Evolutionary conservation across 2,888 invertebrate genomes (phyloP).

Genomic region (Sylvicola fuscatus): DNA sequence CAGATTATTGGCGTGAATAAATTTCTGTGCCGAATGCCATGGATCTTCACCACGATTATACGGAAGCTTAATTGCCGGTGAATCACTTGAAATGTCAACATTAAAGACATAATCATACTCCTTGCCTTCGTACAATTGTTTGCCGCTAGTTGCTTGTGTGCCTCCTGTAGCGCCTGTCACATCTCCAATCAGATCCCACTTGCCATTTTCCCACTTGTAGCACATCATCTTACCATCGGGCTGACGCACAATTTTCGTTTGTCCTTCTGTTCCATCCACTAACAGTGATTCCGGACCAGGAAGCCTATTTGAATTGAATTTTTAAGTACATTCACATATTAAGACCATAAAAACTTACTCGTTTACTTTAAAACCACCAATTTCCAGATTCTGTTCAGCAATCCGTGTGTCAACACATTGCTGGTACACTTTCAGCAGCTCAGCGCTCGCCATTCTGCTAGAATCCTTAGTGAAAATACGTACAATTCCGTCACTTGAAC

Average conservation of each 20-base stretch:
- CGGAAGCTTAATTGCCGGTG: conserved; percentile 73
- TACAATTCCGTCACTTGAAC: conserved; percentile 69
- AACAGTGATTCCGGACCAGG: conserved; percentile 60
- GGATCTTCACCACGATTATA: conserved; percentile 84
- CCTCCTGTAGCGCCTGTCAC: conserved; percentile 61
- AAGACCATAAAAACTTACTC: conserved; percentile 34
- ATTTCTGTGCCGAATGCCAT: conserved; percentile 76
- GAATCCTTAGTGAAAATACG: conserved; percentile 66
- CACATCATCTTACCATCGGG: conserved; percentile 49
- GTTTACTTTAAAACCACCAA: conserved; percentile 70
- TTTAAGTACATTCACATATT: conserved; percentile 2
- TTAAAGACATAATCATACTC: conserved; percentile 91
- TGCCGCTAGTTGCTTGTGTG: conserved; percentile 42
- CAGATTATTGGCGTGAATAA: conserved; percentile 66
- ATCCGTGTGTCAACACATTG: conserved; percentile 46
- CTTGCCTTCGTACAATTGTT: conserved; percentile 64
- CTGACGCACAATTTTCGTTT: conserved; percentile 64
- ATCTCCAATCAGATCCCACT: conserved; percentile 78
- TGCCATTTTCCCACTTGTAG: conserved; percentile 51
- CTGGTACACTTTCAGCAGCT: conserved; percentile 40
- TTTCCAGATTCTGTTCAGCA: conserved; percentile 39
- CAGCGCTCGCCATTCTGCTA: conserved; percentile 42
- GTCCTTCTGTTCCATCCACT: conserved; percentile 65
- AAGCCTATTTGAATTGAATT: conserved; percentile 37
- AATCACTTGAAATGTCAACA: conserved; percentile 86